Conservation (phyloP, 2,113 vertebrate genomes). For the Tragulus kanchil region DNA sequence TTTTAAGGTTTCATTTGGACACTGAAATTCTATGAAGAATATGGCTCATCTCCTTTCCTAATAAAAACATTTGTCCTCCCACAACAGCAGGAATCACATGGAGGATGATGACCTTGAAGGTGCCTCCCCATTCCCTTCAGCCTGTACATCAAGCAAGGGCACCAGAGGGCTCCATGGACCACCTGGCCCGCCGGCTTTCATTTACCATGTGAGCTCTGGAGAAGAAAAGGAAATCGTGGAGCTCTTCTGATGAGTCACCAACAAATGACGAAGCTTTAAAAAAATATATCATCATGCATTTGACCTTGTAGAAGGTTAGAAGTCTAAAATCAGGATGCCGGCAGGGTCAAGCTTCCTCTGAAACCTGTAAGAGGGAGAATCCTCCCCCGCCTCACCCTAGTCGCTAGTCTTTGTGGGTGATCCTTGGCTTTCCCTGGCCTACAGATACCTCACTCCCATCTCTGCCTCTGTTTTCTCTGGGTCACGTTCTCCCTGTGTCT, state of each 20-base stretch:
- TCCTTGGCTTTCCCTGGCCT: neutral
- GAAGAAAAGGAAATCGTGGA: neutral
- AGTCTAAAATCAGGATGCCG: neutral
- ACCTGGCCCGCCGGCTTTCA: neutral
- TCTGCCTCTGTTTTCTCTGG: neutral
- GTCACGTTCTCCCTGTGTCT: accelerated
- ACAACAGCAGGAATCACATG: neutral
- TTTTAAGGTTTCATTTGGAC: slow-evolving; percentile 46
- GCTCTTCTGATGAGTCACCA: neutral
- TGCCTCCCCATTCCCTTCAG: neutral
- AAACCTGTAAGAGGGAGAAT: neutral
- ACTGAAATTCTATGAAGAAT: slow-evolving; percentile 16
- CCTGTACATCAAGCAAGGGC: neutral
- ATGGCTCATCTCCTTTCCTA: neutral
- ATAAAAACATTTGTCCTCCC: neutral
- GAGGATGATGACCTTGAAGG: neutral
- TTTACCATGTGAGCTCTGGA: neutral
- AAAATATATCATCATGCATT: neutral
- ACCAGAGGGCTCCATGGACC: neutral
- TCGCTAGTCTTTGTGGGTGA: neutral
- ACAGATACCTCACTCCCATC: neutral
- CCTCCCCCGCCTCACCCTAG: neutral
- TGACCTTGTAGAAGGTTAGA: neutral
- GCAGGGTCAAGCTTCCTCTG: neutral
- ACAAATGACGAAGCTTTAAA: neutral